phyloP scores from a whole-genome alignment of 1,140 invertebrate genomes.

The Scaptomyza montana region DNA sequence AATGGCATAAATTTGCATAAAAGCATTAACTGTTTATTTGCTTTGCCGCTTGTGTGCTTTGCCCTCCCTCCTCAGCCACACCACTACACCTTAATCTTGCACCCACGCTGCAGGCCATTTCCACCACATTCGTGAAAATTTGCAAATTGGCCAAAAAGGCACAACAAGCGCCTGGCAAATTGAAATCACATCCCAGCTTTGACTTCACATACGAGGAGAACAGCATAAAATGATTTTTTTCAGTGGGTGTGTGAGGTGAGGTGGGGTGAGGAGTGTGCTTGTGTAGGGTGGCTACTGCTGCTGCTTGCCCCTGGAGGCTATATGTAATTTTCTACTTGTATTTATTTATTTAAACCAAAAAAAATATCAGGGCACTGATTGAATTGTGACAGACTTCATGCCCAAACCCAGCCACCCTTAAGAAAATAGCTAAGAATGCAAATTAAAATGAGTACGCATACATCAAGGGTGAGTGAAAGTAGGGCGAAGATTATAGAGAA shows the following conservation, averaged over 20 bases:
- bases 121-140: constrained; percentile 59
- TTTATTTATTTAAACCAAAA: constrained; percentile 75
- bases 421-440: constrained; percentile 58
- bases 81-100: constrained; percentile 37
- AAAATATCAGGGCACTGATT: constrained; percentile 64
- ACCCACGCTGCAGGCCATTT: constrained; percentile 12
- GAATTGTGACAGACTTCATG: constrained; percentile 72
- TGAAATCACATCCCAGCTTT: constrained; percentile 67
- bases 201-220: constrained; percentile 27
- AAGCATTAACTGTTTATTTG: constrained; percentile 82
- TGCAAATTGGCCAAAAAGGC: constrained; percentile 77
- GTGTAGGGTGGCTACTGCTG: constrained; percentile 39
- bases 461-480: neutral
- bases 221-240: constrained; percentile 40
- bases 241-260: neutral
- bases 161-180: constrained; percentile 56
- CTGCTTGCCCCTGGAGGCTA: constrained; percentile 59
- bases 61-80: neutral
- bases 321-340: constrained; percentile 76
- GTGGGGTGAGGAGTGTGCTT: constrained; percentile 10
- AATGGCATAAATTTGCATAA: constrained; percentile 83
- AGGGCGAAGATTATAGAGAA: neutral
- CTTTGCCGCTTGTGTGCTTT: constrained; percentile 64
- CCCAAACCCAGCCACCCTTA: constrained; percentile 9
- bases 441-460: constrained; percentile 65